Conservation (phyloP, 2,113 vertebrate species). For the Benitochromis conjunctus region DNA sequence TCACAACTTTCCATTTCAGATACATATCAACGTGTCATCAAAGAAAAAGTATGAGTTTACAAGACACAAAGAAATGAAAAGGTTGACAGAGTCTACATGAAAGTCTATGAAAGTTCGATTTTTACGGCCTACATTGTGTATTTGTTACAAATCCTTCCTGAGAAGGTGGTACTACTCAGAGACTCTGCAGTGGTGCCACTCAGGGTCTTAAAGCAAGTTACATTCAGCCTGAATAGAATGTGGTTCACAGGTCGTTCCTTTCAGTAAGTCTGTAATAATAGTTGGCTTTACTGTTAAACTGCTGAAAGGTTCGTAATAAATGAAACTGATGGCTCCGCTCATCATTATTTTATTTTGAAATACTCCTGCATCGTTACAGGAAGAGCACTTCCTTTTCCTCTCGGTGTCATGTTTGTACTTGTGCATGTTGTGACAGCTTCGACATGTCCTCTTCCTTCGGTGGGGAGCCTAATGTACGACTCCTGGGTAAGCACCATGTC, state of each 20-base stretch:
- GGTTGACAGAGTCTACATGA: background rate
- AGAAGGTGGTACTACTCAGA: background rate
- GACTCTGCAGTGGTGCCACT: background rate
- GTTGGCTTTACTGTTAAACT: background rate
- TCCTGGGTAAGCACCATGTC: background rate
- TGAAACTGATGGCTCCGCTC: background rate
- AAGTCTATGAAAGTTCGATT: background rate
- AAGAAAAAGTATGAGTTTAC: background rate
- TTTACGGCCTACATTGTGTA: background rate
- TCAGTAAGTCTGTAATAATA: background rate
- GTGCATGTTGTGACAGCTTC: background rate
- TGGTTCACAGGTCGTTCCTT: background rate
- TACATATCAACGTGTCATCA: background rate
- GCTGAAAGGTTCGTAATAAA: background rate
- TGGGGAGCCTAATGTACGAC: background rate
- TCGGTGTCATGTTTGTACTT: background rate
- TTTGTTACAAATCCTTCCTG: background rate
- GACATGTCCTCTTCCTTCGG: background rate
- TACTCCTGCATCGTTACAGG: background rate
- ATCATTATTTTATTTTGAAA: background rate
- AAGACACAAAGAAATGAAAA: background rate
- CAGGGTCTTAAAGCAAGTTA: background rate
- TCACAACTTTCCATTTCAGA: background rate
- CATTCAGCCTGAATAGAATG: background rate
- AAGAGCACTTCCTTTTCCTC: background rate